Percentiles rank a stretch among this genome's conserved stretches.
These are phyloP conservation scores for Mya arenaria DNA, from an alignment of 1,140 invertebrate genomes.

Conservation along the genomic window DNA sequence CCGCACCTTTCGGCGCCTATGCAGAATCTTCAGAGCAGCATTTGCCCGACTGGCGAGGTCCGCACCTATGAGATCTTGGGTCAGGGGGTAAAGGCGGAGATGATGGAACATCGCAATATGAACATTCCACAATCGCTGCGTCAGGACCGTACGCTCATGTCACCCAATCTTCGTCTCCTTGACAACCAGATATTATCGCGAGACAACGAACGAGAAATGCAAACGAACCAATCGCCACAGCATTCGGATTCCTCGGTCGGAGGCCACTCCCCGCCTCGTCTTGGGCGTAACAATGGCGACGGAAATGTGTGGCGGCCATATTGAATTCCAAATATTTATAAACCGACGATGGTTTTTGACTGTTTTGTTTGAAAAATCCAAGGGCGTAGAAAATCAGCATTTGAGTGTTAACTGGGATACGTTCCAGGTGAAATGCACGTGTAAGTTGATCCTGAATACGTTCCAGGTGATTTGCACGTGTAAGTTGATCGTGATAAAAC, in stretches of 20 bases:
- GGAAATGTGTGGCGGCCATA: constrained; percentile 70
- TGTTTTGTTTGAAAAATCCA: too few species aligned
- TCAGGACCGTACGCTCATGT: constrained; percentile 54
- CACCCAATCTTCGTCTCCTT: too few species aligned
- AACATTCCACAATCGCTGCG: constrained; percentile 53
- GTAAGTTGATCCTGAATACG: too few species aligned
- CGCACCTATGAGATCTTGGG: constrained; percentile 67
- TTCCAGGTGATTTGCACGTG: too few species aligned
- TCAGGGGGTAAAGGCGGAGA: not conserved
- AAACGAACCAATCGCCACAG: constrained; percentile 37
- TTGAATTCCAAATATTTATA: too few species aligned
- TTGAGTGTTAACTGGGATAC: too few species aligned
- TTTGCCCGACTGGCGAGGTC: constrained; percentile 62
- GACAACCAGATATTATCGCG: too few species aligned
- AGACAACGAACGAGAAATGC: constrained; percentile 54
- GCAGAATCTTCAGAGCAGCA: constrained; percentile 64
- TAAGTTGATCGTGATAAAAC: too few species aligned
- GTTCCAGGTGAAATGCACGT: too few species aligned
- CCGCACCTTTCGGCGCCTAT: constrained; percentile 65
- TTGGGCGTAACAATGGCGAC: constrained; percentile 54
- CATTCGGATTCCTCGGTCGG: constrained; percentile 22
- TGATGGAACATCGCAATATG: constrained; percentile 12
- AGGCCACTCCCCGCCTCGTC: constrained; percentile 59
- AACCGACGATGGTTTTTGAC: too few species aligned
- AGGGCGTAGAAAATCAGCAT: too few species aligned